Evolutionary conservation across 2,113 vertebrate genomes (phyloP), one percentile per base, ranked within the genome.

Genomic region (Neotragus moschatus): DNA sequence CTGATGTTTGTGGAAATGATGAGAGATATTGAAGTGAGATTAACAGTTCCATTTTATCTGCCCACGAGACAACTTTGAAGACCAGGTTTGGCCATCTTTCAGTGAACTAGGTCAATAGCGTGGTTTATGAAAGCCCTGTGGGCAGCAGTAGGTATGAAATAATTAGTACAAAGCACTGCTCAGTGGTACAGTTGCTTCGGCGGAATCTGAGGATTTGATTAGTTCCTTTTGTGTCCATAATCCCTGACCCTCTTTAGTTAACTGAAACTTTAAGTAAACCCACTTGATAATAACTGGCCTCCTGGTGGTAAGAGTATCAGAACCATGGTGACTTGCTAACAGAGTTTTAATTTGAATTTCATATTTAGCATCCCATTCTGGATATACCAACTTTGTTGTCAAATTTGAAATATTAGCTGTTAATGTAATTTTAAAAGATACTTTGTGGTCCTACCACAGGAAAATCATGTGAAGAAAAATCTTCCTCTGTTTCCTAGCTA

Each of bases 351-450:
- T 28, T 47, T 60, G 30, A 6, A 39, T 79, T 90, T 86, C 16
- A 33, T 58, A 60, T 45, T 90, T 91, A 39, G 7, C 2, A 91
- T 30, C 17, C 30, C 6, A 88, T 58, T 84, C 36, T 94, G 10
- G 36, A 23, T 80, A 79, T 19, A 60, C 66, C 33, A 95, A 1
- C 33, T 95, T 55, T 77, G 8, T 39, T 75, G 36, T 21, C 55
- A 1, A 86, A 25, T 36, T 84, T 92, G 9, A 94, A 51, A 80
- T 92, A 43, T 70, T 51, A 47, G 2, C 33, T 91, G 26, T 33
- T 66, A 98, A 96, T 53, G 0, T 30, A 66, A 45, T 79, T 45
- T 90, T 84, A 66, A 51, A 95, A 98, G 94, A 81, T 53, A 6
- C 11, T 33, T 12, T 82, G 49, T 94, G 21, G 17, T n/a, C 7